Percentiles rank a stretch among this genome's conserved stretches.
phyloP scores from a whole-genome alignment of 2,797 vertebrate species.

The Muscicapa comitata region DNA sequence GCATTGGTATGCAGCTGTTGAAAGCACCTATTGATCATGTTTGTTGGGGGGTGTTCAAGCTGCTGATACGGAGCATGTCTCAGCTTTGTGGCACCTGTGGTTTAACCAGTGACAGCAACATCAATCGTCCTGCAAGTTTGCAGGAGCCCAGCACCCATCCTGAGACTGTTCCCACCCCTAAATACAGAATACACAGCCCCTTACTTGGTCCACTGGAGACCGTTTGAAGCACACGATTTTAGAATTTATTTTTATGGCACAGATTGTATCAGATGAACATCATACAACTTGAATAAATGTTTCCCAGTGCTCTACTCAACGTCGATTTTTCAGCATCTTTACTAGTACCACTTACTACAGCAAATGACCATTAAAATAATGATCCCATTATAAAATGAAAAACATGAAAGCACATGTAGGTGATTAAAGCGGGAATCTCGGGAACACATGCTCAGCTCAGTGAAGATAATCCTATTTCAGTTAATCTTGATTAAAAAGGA shows the following conservation, averaged over 20 bases:
- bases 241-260: neutral
- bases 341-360: neutral
- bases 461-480: neutral
- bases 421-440: neutral
- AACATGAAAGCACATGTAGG: neutral
- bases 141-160: neutral
- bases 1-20: neutral
- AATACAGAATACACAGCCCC: neutral
- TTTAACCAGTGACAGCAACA: neutral
- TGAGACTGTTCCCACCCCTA: neutral
- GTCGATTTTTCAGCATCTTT: neutral
- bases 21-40: neutral
- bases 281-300: neutral
- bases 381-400: neutral
- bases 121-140: neutral
- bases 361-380: neutral
- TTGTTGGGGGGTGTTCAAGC: neutral
- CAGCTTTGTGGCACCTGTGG: neutral
- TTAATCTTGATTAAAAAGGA: neutral
- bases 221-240: neutral
- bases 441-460: neutral
- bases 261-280: neutral
- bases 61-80: neutral
- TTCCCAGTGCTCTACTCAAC: neutral
- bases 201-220: rapidly evolving